Evolutionary conservation across 2,888 invertebrate genomes (phyloP), one percentile per base, ranked within the genome.

Genomic region (Plagodis dolabraria): DNA sequence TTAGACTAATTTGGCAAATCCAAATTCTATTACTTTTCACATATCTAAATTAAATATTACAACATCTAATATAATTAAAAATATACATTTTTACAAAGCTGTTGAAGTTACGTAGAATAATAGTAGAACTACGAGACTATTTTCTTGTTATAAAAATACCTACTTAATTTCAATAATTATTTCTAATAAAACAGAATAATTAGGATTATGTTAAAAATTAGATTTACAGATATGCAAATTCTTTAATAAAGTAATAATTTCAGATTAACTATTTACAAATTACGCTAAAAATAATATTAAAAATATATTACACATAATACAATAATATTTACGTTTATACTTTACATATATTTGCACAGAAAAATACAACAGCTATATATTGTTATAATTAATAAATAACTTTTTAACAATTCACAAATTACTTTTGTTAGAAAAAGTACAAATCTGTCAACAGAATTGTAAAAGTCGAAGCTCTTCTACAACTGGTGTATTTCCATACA

Each of bases 41-140:
- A 76, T 86, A n/a, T n/a, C n/a, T n/a, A 87, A 83, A 87, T 83
- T 86, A 60, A 86, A 87, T 85, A 86, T 86, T 85, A 87, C 85
- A 86, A 79, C 4, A 22, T 22, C 22, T 85, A 79, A 82, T 82
- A 82, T 81, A 82, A 52, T 83, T 82, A 87, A 87, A 89, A 89
- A 89, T 91, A 90, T 91, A 92, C 89, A 89, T 86, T 90, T 89
- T 86, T 91, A 90, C 89, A 91, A 84, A 85, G 82, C 86, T 86
- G 86, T 83, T 84, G 86, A 87, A 80, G 83, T 84, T 83, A 84
- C 80, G 67, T 64, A 58, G 47, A 77, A 71, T 70, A 76, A 79
- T 75, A 80, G 68, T 76, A 77, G 71, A 73, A 72, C 77, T 86
- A 85, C 56, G 69, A 80, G 79, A 82, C 85, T 85, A 83, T 77